A percentile compares a stretch with the other conserved stretches of the same genome.
These are phyloP conservation scores for Triops longicaudatus DNA, from an alignment of 1,140 invertebrate species.

Conservation along the genomic window DNA sequence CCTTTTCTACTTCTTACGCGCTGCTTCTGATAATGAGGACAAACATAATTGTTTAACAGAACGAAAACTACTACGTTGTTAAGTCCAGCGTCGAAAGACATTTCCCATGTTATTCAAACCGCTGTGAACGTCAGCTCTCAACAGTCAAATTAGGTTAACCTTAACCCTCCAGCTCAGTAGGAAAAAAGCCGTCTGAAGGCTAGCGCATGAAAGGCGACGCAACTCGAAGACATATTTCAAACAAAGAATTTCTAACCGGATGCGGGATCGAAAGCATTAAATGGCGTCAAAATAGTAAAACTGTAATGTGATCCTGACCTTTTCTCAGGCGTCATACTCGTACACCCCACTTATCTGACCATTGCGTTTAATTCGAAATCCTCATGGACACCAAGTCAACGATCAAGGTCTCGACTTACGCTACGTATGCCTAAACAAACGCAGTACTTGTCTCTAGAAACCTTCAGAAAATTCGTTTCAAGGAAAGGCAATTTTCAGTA, in stretches of 20 bases:
- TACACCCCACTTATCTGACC: no score
- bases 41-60: background rate
- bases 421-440: background rate
- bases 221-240: no score
- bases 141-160: background rate
- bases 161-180: background rate
- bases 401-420: background rate
- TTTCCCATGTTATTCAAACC: constrained; percentile 1
- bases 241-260: background rate
- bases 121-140: background rate
- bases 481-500: background rate
- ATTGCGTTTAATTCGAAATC: no score
- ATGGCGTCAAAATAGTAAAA: background rate
- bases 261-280: background rate
- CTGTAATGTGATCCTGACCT: background rate
- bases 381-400: background rate
- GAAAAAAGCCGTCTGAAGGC: background rate
- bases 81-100: background rate
- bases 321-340: background rate
- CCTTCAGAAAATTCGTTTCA: no score
- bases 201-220: background rate
- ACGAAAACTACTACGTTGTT: background rate
- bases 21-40: background rate
- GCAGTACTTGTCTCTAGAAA: no score
- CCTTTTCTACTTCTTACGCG: no score